A percentile compares a stretch with the other conserved stretches of the same genome.
Conservation (phyloP, 2,888 invertebrate genomes). For the Ecliptopera silaceata region DNA sequence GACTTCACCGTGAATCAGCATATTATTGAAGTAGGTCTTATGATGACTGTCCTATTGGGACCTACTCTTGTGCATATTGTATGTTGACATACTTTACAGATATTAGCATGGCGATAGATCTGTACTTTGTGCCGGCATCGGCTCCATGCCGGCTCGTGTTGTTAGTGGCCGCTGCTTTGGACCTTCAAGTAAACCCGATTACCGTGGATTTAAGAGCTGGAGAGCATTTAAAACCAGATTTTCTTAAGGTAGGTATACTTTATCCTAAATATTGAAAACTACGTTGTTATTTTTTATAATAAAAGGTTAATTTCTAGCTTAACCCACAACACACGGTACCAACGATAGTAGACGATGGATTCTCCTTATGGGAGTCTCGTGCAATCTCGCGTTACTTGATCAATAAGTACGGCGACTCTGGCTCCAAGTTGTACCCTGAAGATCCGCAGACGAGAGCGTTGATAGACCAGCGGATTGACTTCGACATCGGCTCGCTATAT, state of each 20-base stretch:
- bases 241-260: conserved; percentile 86
- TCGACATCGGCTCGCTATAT: conserved; percentile 89
- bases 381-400: conserved; percentile 90
- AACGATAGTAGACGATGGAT: conserved; percentile 90
- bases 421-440: conserved; percentile 87
- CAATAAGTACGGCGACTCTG: conserved; percentile 89
- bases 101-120: conserved; percentile 76
- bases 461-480: conserved; percentile 90
- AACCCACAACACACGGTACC: conserved; percentile 93
- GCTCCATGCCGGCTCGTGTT: conserved; percentile 84
- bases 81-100: neutral
- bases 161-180: conserved; percentile 83
- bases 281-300: too few species aligned
- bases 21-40: neutral
- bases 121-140: conserved; percentile 84
- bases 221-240: conserved; percentile 84
- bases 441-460: conserved; percentile 87
- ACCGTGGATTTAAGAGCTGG: conserved; percentile 75
- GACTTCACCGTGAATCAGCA: too few species aligned
- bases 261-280: too few species aligned
- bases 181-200: conserved; percentile 83
- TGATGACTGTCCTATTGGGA: too few species aligned
- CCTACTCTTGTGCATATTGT: too few species aligned
- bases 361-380: conserved; percentile 91
- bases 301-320: conserved; percentile 81